Evolutionary conservation across 2,888 invertebrate species (phyloP).

Genomic region (Ectemnius cavifrons): DNA sequence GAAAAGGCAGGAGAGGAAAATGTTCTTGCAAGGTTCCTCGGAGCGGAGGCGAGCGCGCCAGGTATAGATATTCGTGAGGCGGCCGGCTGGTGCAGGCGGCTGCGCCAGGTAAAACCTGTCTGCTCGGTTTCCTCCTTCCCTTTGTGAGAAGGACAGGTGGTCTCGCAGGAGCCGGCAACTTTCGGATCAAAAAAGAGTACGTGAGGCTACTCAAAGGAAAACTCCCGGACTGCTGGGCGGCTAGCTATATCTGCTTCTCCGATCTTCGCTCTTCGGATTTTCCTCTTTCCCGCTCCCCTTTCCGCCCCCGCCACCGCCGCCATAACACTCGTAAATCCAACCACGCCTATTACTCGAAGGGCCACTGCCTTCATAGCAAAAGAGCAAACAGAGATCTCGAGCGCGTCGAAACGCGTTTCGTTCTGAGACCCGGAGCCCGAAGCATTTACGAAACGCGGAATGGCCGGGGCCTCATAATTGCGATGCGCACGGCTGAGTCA

Average conservation of each 20-base stretch:
- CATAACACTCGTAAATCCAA: constrained; percentile 27
- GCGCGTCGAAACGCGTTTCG: constrained; percentile 16
- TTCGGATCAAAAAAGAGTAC: constrained; percentile 36
- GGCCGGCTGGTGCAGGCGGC: not conserved
- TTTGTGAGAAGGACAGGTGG: constrained; percentile 53
- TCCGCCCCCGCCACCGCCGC: too few species aligned
- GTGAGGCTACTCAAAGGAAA: constrained; percentile 24
- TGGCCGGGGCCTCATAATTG: constrained; percentile 24
- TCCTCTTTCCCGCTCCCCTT: not conserved
- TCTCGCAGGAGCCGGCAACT: constrained; percentile 28
- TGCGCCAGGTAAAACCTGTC: constrained; percentile 51
- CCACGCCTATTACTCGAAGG: constrained; percentile 12
- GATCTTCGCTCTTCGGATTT: constrained; percentile 24
- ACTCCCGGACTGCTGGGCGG: not conserved
- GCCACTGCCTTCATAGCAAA: not conserved
- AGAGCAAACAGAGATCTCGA: constrained; percentile 27
- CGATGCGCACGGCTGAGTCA: constrained; percentile 34
- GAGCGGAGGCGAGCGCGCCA: too few species aligned
- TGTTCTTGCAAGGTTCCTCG: too few species aligned
- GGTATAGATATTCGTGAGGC: too few species aligned
- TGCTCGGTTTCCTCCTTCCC: constrained; percentile 42
- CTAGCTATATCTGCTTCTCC: not conserved
- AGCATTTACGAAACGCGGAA: constrained; percentile 39
- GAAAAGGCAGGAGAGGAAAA: too few species aligned
- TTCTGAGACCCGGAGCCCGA: constrained; percentile 12